Percentiles rank a stretch among this genome's conserved stretches.
Evolutionary conservation across 2,797 vertebrate species (phyloP).

Genomic region (Erpetoichthys calabaricus): DNA sequence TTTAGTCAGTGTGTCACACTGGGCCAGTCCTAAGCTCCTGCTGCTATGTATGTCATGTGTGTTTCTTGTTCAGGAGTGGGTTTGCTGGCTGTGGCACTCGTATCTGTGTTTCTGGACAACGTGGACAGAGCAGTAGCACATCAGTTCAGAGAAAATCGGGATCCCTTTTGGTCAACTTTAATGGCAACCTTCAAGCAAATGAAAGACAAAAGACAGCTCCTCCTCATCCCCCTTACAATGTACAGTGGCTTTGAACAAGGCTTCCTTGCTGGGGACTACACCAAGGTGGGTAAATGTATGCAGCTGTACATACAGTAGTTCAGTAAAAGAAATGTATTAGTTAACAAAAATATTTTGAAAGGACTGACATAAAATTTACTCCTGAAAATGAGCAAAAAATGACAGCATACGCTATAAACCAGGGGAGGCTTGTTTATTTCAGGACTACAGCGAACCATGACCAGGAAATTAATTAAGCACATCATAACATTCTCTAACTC

Average conservation of each 20-base stretch:
- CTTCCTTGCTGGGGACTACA: conserved; percentile 84
- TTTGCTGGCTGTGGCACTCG: conserved; percentile 62
- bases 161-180: conserved; percentile 52
- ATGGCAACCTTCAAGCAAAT: conserved; percentile 69
- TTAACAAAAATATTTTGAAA: background rate
- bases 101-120: conserved; percentile 63
- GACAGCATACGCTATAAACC: too few species aligned
- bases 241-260: conserved; percentile 88
- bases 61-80: conserved; percentile 55
- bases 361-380: too few species aligned
- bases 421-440: too few species aligned
- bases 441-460: too few species aligned
- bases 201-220: conserved; percentile 59
- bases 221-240: conserved; percentile 75
- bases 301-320: background rate
- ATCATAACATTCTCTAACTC: too few species aligned
- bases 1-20: too few species aligned
- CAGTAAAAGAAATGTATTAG: background rate
- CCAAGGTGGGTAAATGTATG: conserved; percentile 53
- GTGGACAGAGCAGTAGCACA: conserved; percentile 34
- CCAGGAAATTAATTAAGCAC: too few species aligned
- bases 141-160: conserved; percentile 29
- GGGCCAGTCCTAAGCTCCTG: too few species aligned
- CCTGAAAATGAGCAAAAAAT: too few species aligned
- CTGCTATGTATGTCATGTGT: too few species aligned